Conservation (phyloP, 1,140 invertebrate species). For the Pantala flavescens region DNA sequence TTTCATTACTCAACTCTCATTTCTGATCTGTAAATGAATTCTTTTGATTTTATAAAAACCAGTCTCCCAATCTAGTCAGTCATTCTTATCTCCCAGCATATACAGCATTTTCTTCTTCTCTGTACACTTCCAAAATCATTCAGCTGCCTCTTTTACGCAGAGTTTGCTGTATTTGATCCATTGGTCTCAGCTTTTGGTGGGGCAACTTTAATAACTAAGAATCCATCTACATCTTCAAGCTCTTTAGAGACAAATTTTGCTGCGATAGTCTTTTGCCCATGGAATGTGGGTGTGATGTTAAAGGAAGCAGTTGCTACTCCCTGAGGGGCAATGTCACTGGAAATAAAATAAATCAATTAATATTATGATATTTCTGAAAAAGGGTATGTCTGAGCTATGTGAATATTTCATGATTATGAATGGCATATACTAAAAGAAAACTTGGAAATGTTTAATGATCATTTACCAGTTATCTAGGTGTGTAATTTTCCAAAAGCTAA, state of each 20-base stretch:
- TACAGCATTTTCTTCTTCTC: not conserved
- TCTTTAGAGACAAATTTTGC: conserved; percentile 74
- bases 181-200: not conserved
- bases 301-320: conserved; percentile 55
- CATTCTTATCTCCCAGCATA: too few relatives aligned
- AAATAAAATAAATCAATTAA: not conserved
- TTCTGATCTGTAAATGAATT: too few relatives aligned
- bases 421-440: too few relatives aligned
- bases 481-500: too few relatives aligned
- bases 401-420: too few relatives aligned
- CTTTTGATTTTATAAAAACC: too few relatives aligned
- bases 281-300: conserved; percentile 55
- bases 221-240: conserved; percentile 73
- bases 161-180: not conserved
- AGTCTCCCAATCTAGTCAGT: too few relatives aligned
- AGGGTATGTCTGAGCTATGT: too few relatives aligned
- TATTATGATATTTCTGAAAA: too few relatives aligned
- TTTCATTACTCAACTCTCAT: too few relatives aligned
- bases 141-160: not conserved
- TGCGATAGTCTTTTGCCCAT: conserved; percentile 61
- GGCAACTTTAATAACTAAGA: conserved; percentile 46
- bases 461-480: too few relatives aligned
- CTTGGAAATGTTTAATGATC: too few relatives aligned
- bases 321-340: conserved; percentile 43
- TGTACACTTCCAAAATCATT: not conserved